phyloP scores from a whole-genome alignment of 2,888 invertebrate species.

The Pseudococcus viburni region DNA sequence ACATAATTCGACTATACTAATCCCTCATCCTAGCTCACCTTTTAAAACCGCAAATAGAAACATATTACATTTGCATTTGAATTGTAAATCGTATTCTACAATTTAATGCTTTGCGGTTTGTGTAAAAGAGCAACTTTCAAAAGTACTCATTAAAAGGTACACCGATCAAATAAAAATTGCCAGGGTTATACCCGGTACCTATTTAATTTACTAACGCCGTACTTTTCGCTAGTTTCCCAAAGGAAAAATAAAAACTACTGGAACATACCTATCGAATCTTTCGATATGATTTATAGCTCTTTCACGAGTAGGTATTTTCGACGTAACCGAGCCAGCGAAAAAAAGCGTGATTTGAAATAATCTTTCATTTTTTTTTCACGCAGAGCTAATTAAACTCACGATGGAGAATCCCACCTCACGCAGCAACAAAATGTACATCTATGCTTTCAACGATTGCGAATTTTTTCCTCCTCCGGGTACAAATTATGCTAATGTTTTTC shows the following conservation, averaged over 20 bases:
- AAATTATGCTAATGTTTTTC: conserved; percentile 22
- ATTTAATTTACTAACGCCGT: background rate
- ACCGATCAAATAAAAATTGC: background rate
- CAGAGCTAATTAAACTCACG: background rate
- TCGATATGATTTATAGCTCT: background rate
- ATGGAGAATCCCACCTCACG: background rate
- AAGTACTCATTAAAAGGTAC: conserved; percentile 31
- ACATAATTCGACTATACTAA: too few relatives aligned
- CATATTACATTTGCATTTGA: conserved; percentile 34
- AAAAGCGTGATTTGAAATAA: background rate
- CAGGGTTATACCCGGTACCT: background rate
- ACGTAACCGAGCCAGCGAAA: background rate
- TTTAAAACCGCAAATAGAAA: conserved; percentile 38
- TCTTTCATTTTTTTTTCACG: conserved; percentile 5
- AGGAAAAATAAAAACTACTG: background rate
- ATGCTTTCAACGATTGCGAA: background rate
- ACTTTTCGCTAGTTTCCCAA: background rate
- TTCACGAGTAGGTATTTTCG: background rate
- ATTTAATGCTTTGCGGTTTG: conserved; percentile 20
- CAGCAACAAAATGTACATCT: background rate
- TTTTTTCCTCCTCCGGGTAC: background rate
- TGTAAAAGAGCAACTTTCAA: conserved; percentile 1
- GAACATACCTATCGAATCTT: background rate
- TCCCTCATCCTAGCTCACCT: background rate
- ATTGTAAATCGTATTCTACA: conserved; percentile 42